Evolutionary conservation across 1,140 invertebrate species (phyloP).

Genomic region (Hypothenemus hampei): DNA sequence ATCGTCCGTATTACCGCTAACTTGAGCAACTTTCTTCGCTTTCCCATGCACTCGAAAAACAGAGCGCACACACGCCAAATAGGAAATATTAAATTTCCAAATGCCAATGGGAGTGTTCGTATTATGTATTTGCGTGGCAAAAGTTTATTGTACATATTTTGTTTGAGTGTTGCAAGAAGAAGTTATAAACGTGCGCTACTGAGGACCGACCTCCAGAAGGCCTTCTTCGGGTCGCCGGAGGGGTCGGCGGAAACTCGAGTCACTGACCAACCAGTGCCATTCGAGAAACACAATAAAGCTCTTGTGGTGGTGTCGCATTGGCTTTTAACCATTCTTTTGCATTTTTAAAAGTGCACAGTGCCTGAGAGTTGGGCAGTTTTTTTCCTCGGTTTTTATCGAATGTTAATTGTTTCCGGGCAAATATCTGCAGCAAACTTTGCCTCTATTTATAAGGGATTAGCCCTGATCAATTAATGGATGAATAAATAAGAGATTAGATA

Average conservation of each 20-base stretch:
- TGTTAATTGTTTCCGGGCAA: slow-evolving; percentile 4
- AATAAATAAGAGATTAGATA: slow-evolving; percentile 14
- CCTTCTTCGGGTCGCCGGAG: slow-evolving; percentile 17
- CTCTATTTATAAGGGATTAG: slow-evolving; percentile 6
- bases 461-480: slow-evolving; percentile 12
- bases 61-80: not conserved
- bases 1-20: slow-evolving; percentile 11
- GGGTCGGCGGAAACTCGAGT: slow-evolving; percentile 13
- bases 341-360: too few relatives aligned
- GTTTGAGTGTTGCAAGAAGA: not conserved
- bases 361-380: too few relatives aligned
- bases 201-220: slow-evolving; percentile 24
- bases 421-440: slow-evolving; percentile 7
- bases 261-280: slow-evolving; percentile 17
- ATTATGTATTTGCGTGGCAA: not conserved
- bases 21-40: slow-evolving; percentile 8
- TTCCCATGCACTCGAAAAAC: slow-evolving; percentile 14
- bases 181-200: slow-evolving; percentile 13
- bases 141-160: not conserved
- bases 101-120: too few relatives aligned
- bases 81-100: slow-evolving; percentile 20
- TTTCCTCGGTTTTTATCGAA: too few relatives aligned
- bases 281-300: slow-evolving; percentile 11
- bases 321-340: slow-evolving; percentile 3
- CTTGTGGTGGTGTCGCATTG: not conserved